Base-by-base conservation (phyloP, 2,797 vertebrate genomes). In the Anisognathus igniventris region DNA sequence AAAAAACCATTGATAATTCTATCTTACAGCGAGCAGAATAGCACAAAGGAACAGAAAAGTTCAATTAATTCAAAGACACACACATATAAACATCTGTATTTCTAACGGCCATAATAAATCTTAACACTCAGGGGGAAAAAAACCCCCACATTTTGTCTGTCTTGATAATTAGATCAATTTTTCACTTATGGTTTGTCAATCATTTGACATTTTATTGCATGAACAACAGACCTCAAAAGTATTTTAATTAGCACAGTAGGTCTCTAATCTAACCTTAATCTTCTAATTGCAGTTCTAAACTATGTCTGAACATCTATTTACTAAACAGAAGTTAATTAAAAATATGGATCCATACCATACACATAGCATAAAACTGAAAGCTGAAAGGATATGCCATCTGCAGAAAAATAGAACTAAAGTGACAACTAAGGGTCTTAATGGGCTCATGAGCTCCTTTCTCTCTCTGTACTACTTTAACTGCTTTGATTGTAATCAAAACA, bases 161-260 rank as follows among this genome's bases (percentile, higher is more conserved):
- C 91, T 95, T 97, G 86, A 96, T 97, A 98, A 98, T 96, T 97
- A 94, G 88, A 97, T 97, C 95, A 96, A 94, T 97, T 97, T 97
- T 97, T 97, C 96, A 96, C 94, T 97, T 97, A 94, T 51, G 86
- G 76, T 31, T 91, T 97, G 93, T 96, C 97, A 97, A 94, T 97
- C 6, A 25, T 79, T 96, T 96, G 91, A 95, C 95, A 94, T 96
- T 97, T 97, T 97, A 97, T 97, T 95, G 93, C 81, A 95, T 86
- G 92, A 92, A 95, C 82, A 96, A 95, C 86, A 95, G 78, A 92
- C 77, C 92, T 96, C 15, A 91, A 92, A 96, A 96, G 90, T 97
- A 96, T 96, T 97, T 97, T 97, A 97, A 96, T 97, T 97, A 97
- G 79, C 88, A 95, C 67, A 97, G 87, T 76, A 56, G 45, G 84